These are phyloP conservation scores for Nephotettix cincticeps DNA, from an alignment of 1,140 invertebrate species.

Conservation along the genomic window DNA sequence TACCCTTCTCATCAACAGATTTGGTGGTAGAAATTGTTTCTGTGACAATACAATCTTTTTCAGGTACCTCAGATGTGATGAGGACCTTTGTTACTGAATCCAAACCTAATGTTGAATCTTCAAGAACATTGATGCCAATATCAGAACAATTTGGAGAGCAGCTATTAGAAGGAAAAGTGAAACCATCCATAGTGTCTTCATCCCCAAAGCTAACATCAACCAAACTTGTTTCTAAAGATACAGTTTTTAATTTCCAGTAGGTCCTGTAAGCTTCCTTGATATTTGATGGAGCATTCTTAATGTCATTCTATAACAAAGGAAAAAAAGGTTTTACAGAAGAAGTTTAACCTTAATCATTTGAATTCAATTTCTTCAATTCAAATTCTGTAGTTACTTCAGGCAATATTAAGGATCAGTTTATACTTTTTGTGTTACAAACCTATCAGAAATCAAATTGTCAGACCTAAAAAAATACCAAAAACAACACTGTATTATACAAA, in stretches of 20 bases:
- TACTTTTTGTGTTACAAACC: constrained; percentile 24
- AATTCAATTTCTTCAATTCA: too few species aligned
- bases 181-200: constrained; percentile 38
- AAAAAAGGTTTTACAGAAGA: too few species aligned
- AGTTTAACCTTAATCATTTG: constrained; percentile 31
- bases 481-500: background rate
- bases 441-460: constrained; percentile 1
- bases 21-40: background rate
- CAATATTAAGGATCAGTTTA: constrained; percentile 29
- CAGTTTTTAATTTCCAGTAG: constrained; percentile 76
- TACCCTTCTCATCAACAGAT: background rate
- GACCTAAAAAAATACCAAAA: background rate
- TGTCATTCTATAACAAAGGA: constrained; percentile 62
- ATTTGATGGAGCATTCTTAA: constrained; percentile 65
- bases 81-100: background rate
- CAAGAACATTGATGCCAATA: constrained; percentile 17
- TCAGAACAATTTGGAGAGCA: background rate
- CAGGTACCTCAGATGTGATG: background rate
- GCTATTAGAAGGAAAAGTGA: background rate
- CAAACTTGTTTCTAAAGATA: constrained; percentile 63
- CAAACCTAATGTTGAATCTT: background rate
- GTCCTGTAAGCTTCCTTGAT: constrained; percentile 76
- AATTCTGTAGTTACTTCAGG: too few species aligned
- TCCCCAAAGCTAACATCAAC: constrained; percentile 48
- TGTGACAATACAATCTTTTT: background rate